These are phyloP conservation scores for Scaptomyza polygonia DNA, from an alignment of 2,888 invertebrate species.

Conservation along the genomic window DNA sequence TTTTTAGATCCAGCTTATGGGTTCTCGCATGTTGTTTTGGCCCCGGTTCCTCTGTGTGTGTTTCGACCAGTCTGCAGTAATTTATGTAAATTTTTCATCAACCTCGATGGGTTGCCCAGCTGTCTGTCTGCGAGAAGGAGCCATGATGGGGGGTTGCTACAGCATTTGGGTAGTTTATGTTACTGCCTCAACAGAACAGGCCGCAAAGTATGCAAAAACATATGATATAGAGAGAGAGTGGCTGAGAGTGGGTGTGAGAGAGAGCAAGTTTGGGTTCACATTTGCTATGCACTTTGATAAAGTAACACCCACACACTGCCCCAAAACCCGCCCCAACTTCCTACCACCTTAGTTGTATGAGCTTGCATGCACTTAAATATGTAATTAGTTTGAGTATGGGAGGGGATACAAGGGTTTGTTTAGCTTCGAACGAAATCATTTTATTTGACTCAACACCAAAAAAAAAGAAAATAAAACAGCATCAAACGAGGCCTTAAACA, in stretches of 20 bases:
- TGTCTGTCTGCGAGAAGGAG: neutral
- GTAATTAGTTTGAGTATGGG: slow-evolving; percentile 61
- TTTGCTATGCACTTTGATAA: slow-evolving; percentile 59
- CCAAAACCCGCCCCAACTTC: neutral
- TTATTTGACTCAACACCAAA: slow-evolving; percentile 33
- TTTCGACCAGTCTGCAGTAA: slow-evolving; percentile 58
- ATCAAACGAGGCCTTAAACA: slow-evolving; percentile 20
- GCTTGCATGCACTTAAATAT: slow-evolving; percentile 68
- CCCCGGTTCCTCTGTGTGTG: slow-evolving; percentile 34
- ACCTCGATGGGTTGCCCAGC: slow-evolving; percentile 48
- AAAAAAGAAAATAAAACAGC: neutral
- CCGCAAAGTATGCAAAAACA: slow-evolving; percentile 44
- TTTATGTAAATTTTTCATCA: slow-evolving; percentile 77
- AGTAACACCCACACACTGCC: neutral
- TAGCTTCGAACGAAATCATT: slow-evolving; percentile 24
- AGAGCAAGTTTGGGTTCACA: slow-evolving; percentile 28
- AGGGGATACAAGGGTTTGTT: slow-evolving; percentile 43
- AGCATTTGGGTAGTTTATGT: slow-evolving; percentile 21
- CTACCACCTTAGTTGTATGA: slow-evolving; percentile 12
- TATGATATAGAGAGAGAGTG: neutral
- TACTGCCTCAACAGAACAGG: slow-evolving; percentile 41
- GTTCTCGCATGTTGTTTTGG: slow-evolving; percentile 53
- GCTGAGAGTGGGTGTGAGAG: too few species aligned
- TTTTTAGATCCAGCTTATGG: slow-evolving; percentile 32
- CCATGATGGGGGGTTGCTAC: neutral